These are phyloP conservation scores for Choristoneura rosaceana DNA, from an alignment of 2,888 invertebrate species.

Conservation along the genomic window DNA sequence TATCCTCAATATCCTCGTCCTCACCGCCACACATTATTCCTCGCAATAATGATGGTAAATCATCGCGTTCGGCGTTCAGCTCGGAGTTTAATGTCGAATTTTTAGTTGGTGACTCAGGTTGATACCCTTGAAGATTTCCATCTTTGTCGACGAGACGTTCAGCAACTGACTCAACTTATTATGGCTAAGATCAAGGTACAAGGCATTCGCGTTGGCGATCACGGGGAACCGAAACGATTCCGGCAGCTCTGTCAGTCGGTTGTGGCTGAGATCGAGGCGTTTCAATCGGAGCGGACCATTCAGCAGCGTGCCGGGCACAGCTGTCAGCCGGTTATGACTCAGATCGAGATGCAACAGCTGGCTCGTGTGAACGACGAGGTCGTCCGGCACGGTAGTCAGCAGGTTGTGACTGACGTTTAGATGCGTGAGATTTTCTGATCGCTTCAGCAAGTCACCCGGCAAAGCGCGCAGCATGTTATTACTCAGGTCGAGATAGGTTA, in stretches of 20 bases:
- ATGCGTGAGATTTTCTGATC: not conserved
- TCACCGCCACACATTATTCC: not conserved
- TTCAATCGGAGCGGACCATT: not conserved
- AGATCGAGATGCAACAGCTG: not conserved
- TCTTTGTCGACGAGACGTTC: not conserved
- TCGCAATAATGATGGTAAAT: not conserved
- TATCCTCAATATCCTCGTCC: not conserved
- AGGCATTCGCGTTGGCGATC: not conserved
- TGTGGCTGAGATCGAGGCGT: not conserved
- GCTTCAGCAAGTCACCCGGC: not conserved
- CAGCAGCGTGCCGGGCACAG: not conserved
- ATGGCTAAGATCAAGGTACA: not conserved
- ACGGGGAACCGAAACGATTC: not conserved
- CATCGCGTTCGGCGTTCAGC: too few species aligned
- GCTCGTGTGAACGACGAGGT: not conserved
- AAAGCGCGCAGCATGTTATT: not conserved
- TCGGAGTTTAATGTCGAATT: not conserved
- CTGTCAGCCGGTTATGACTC: not conserved
- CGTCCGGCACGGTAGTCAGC: not conserved
- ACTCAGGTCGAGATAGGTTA: not conserved
- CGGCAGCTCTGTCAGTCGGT: not conserved
- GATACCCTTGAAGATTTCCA: not conserved
- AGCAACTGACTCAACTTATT: slow-evolving; percentile 9
- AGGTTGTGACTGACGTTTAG: slow-evolving; percentile 6
- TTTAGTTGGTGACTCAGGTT: not conserved